Evolutionary conservation across 2,888 invertebrate genomes (phyloP), one percentile per base, ranked within the genome.

Genomic region (Drosophila maculinotata): DNA sequence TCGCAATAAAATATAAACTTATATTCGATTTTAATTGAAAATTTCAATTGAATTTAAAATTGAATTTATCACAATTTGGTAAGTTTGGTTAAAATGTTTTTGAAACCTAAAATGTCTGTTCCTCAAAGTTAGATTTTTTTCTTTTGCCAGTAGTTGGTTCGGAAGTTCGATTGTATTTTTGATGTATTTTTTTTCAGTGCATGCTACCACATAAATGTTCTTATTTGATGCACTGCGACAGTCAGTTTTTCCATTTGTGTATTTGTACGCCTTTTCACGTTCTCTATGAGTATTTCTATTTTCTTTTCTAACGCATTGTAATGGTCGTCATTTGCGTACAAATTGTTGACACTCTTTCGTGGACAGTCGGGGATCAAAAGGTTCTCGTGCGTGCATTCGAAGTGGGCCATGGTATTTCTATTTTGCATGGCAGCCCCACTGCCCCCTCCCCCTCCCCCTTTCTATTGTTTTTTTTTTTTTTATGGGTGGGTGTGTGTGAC

Each of bases 281-380:
- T 52, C 35, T n/a, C 36, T 12, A 35, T 66, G 17, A 48, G 28
- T 38, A 53, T 49, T 60, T 62, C 54, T 52, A 36, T 65, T 72
- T 65, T 65, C 52, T 45, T 48, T 53, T 63, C 62, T 65, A 70
- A 70, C 65, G 72, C 63, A 54, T 54, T 45, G 70, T 74, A 70
- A 81, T 81, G 74, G 67, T 69, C 69, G 58, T 68, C 76, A 82
- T 76, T 87, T 84, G 79, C 74, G 52, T 72, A 76, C 76, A 73
- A 82, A 82, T 79, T 71, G 86, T 87, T 79, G 79, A 85, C 82
- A 85, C 76, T 85, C 69, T 59, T 44, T 60, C 45, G 51, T 66
- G 58, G 58, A 66, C 69, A 65, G 66, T 38, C 23, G 42, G 56
- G 49, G 52, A 59, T 66, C 59, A 63, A 64, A 56, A 44, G 45